Conservation (phyloP, 92 coral and sea anemone species). For the Palythoa heliodiscus region DNA sequence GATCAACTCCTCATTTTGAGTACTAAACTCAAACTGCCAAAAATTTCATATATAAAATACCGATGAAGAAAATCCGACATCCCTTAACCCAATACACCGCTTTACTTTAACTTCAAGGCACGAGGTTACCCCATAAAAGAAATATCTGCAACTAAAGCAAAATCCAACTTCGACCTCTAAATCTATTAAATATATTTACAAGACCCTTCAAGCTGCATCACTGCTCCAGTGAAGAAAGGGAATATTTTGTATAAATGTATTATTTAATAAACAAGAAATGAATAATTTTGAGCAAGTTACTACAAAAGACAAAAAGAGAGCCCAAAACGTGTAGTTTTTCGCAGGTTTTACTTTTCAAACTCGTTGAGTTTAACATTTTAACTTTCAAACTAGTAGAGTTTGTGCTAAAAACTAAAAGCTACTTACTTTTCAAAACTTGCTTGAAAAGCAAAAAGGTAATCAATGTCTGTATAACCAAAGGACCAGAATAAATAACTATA, state of each 20-base stretch:
- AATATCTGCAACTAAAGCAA: not conserved
- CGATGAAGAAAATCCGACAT: not conserved
- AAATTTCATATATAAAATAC: constrained; percentile 31
- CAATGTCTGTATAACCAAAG: too few relatives aligned
- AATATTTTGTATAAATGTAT: not conserved
- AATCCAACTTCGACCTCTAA: not conserved
- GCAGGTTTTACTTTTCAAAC: not conserved
- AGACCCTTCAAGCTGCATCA: constrained; percentile 42
- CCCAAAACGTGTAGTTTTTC: not conserved
- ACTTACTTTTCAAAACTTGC: too few relatives aligned
- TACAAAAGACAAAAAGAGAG: not conserved
- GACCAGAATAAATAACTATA: too few relatives aligned
- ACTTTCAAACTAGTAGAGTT: too few relatives aligned
- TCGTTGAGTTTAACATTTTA: too few relatives aligned
- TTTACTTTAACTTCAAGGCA: not conserved
- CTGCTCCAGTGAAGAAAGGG: not conserved
- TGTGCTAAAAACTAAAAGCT: too few relatives aligned
- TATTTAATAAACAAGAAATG: not conserved
- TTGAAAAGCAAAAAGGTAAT: too few relatives aligned
- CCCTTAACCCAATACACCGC: not conserved
- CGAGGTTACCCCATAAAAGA: not conserved
- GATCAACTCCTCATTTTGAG: not conserved
- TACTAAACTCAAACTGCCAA: constrained; percentile 2
- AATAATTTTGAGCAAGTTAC: not conserved
- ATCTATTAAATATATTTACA: constrained; percentile 38